phyloP scores from a whole-genome alignment of 1,140 invertebrate genomes.

The Venturia canescens region DNA sequence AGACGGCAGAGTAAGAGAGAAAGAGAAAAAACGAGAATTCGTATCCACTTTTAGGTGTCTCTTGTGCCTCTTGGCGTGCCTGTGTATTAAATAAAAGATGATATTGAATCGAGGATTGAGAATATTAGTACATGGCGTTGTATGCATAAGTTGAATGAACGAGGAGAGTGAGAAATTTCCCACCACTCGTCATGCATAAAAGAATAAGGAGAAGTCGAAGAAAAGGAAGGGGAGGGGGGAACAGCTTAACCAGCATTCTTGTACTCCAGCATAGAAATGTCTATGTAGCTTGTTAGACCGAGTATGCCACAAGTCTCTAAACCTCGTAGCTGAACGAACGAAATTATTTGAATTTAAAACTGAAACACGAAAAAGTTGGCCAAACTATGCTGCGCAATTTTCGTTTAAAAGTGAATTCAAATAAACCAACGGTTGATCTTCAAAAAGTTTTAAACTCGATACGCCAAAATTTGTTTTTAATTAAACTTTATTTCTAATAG shows the following conservation, averaged over 20 bases:
- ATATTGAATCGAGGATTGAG: neutral
- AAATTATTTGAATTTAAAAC: neutral
- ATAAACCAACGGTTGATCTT: too few species aligned
- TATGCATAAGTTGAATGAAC: constrained; percentile 31
- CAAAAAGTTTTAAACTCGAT: too few species aligned
- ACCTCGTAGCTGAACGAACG: too few species aligned
- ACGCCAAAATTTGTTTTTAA: too few species aligned
- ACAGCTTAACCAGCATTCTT: constrained; percentile 21
- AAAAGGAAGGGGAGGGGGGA: neutral
- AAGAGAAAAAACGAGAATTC: constrained; percentile 8
- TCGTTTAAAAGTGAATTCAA: too few species aligned
- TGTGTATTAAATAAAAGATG: constrained; percentile 26
- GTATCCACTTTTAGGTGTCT: neutral
- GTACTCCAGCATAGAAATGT: constrained; percentile 11
- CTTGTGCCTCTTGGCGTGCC: neutral
- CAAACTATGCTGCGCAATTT: too few species aligned
- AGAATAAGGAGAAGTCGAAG: neutral
- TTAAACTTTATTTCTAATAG: too few species aligned
- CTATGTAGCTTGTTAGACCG: neutral
- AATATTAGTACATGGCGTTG: constrained; percentile 5
- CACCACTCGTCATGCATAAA: neutral
- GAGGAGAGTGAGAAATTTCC: constrained; percentile 25
- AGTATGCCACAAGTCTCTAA: neutral
- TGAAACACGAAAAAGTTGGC: neutral
- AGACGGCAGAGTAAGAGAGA: neutral